Base-by-base conservation (phyloP, 2,113 vertebrate genomes). In the Toxostoma redivivum region DNA sequence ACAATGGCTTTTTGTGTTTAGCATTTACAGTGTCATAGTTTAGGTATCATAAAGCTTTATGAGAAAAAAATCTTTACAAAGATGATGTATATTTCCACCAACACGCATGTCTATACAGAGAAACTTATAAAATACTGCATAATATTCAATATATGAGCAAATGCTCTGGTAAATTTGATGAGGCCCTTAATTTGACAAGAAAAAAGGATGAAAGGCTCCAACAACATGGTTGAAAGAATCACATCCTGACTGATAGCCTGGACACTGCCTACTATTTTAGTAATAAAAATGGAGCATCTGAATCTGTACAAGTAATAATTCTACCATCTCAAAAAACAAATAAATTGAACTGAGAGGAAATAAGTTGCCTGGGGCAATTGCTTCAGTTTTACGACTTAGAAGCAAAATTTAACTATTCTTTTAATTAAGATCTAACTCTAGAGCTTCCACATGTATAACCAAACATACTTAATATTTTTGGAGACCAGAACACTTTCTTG, bases 61-160 rank as follows among this genome's bases (percentile, higher is more conserved):
- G 18, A 51, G 48, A 33, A 60, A 73, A 51, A 62, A n/a, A 40
- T 30, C 8, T 45, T 76, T 31, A 21, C 10, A 57, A 30, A 53
- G 15, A 1, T 33, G 47, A 47, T 18, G 27, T 54, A 15, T 45
- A 44, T 67, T 53, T 56, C 37, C 4, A 7, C 22, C 64, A 85
- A 24, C 19, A 33, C 1, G 1, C 22, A 31, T 0, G 1, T 48
- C 18, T 57, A 27, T 44, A 27, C 21, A 80, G 13, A 48, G 9
- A 37, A 65, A 22, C 9, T 6, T 67, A 10, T 30, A 7, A 21
- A 37, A 31, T 28, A 13, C 14, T 17, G 11, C 37, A 16, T 23
- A 7, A 38, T 45, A 58, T 62, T 81, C 20, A 31, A 28, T 71
- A 38, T 10, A 47, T 31, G 4, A 79, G 7, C 35, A 74, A 50